These are phyloP conservation scores for Anticlea derivata DNA, from an alignment of 2,888 invertebrate genomes.

Conservation along the genomic window DNA sequence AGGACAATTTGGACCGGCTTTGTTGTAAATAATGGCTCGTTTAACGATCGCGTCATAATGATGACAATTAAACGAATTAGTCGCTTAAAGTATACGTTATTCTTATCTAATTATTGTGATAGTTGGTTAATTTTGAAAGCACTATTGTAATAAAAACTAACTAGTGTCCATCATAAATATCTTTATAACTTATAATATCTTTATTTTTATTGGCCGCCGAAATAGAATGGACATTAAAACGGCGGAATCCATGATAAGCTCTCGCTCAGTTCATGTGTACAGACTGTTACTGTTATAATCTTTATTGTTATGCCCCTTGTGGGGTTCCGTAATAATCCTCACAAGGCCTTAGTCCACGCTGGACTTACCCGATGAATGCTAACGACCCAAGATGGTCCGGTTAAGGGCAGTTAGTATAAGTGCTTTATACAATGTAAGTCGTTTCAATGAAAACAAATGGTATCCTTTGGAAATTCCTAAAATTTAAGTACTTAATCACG, in stretches of 20 bases:
- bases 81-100: background rate
- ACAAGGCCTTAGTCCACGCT: slow-evolving; percentile 46
- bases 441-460: no score
- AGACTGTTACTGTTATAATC: slow-evolving; percentile 38
- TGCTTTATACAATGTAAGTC: background rate
- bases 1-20: slow-evolving; percentile 5
- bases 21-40: background rate
- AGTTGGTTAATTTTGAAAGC: slow-evolving; percentile 2
- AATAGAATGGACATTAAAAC: slow-evolving; percentile 22
- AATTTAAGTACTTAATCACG: no score
- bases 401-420: slow-evolving; percentile 32
- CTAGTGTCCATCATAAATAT: slow-evolving; percentile 17
- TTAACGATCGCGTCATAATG: background rate
- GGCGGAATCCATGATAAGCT: slow-evolving; percentile 25
- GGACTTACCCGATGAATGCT: slow-evolving; percentile 53
- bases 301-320: slow-evolving; percentile 38
- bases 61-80: background rate
- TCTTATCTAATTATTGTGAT: slow-evolving; percentile 5
- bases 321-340: slow-evolving; percentile 45
- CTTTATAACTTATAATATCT: slow-evolving; percentile 12
- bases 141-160: slow-evolving; percentile 11
- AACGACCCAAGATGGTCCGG: slow-evolving; percentile 45
- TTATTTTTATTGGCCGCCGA: slow-evolving; percentile 24
- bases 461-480: no score
- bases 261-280: slow-evolving; percentile 22